Percentiles rank a stretch among this genome's conserved stretches.
Evolutionary conservation across 2,113 vertebrate genomes (phyloP).

Genomic region (Pholis gunnellus): DNA sequence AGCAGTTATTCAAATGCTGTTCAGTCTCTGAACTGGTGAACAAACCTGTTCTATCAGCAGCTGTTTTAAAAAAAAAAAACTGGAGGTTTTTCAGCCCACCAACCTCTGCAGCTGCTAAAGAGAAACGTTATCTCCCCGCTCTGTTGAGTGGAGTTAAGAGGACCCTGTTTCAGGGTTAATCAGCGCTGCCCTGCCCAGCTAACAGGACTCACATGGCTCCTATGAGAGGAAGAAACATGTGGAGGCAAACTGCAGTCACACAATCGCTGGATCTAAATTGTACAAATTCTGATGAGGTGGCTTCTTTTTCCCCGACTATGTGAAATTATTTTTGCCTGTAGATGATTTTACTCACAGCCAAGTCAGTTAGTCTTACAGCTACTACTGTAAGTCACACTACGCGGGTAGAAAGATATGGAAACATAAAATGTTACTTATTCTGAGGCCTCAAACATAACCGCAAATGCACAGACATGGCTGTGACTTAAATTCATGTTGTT

Average conservation of each 20-base stretch:
- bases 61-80: not conserved
- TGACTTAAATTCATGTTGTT: not conserved
- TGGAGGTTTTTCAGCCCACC: not conserved
- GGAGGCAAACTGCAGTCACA: slow-evolving; percentile 41
- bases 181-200: slow-evolving; percentile 74
- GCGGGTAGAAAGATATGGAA: not conserved
- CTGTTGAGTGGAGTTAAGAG: slow-evolving; percentile 47
- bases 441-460: not conserved
- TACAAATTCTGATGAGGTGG: slow-evolving; percentile 46
- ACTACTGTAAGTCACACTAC: not conserved
- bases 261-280: slow-evolving; percentile 52
- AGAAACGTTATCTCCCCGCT: slow-evolving; percentile 18
- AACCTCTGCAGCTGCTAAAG: slow-evolving; percentile 7
- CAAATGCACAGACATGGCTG: not conserved
- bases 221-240: slow-evolving; percentile 56
- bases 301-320: slow-evolving; percentile 23
- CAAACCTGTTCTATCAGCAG: not conserved
- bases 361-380: not conserved
- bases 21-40: not conserved
- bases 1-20: slow-evolving; percentile 28
- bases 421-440: not conserved
- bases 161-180: slow-evolving; percentile 73
- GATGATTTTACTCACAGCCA: not conserved
- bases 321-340: not conserved
- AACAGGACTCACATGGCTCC: slow-evolving; percentile 82